Percentiles rank a stretch among this genome's conserved stretches.
These are phyloP conservation scores for Epinotia bilunana DNA, from an alignment of 2,888 invertebrate species.

Conservation along the genomic window DNA sequence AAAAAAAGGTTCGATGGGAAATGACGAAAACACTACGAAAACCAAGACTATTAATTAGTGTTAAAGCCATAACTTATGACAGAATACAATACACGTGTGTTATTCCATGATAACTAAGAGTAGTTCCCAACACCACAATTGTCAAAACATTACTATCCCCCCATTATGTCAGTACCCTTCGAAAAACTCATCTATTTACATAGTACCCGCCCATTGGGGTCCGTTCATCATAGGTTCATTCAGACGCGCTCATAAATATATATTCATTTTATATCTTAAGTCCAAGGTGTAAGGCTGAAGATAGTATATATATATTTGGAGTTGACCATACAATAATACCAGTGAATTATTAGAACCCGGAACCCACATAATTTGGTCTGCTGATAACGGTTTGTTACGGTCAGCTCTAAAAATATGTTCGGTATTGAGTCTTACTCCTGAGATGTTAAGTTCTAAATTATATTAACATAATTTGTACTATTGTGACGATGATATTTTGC, in stretches of 20 bases:
- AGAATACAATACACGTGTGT: no score
- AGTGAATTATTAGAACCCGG: constrained; percentile 1
- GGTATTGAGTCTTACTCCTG: neutral
- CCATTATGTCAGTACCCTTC: neutral
- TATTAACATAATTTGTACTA: neutral
- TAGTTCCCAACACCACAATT: neutral
- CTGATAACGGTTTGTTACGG: neutral
- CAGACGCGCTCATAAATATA: no score
- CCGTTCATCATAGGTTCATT: neutral
- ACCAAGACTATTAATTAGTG: no score
- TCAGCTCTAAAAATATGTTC: neutral
- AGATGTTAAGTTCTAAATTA: neutral
- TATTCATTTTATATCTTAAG: neutral
- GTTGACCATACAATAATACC: neutral
- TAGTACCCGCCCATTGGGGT: constrained; percentile 6
- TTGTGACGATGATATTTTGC: neutral
- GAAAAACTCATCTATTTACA: constrained; percentile 8
- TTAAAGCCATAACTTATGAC: no score
- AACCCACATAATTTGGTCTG: constrained; percentile 5
- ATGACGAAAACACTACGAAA: no score
- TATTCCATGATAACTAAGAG: neutral
- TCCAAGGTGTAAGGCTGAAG: neutral
- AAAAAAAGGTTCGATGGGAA: no score
- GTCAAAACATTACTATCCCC: neutral
- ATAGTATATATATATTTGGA: neutral